A percentile compares a stretch with the other conserved stretches of the same genome.
These are phyloP conservation scores for Mohoua ochrocephala DNA, from an alignment of 2,113 vertebrate species.

Conservation along the genomic window DNA sequence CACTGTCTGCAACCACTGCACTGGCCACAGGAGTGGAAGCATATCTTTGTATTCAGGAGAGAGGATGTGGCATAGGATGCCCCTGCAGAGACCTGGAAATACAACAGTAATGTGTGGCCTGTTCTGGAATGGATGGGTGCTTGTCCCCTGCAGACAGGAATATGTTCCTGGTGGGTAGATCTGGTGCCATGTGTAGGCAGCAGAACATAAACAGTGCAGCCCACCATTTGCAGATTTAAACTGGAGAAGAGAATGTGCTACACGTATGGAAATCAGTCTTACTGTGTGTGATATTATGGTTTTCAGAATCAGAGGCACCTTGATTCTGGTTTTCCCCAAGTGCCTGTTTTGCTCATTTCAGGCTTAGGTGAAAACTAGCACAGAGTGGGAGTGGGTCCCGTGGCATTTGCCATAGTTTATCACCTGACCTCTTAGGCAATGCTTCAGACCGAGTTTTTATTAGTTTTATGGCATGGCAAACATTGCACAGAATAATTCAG, in stretches of 20 bases:
- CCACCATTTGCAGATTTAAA: background rate
- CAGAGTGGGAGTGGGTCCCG: background rate
- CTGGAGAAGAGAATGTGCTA: background rate
- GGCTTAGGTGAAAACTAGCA: background rate
- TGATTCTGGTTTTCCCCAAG: background rate
- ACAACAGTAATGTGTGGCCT: rapidly evolving
- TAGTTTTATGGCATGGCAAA: background rate
- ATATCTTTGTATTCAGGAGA: background rate
- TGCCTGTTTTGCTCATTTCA: background rate
- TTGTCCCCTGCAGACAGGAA: background rate
- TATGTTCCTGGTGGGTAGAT: background rate
- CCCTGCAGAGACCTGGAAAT: background rate
- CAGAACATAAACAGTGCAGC: slow-evolving; percentile 16
- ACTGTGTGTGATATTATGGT: background rate
- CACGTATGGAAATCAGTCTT: background rate
- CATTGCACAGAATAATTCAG: background rate
- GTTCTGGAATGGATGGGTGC: background rate
- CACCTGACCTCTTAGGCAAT: background rate
- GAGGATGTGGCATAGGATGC: background rate
- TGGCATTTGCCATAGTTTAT: background rate
- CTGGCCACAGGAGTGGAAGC: background rate
- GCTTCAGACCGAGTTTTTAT: background rate
- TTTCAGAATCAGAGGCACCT: background rate
- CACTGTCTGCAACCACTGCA: background rate
- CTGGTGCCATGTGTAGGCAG: background rate